Conservation (phyloP, 2,888 invertebrate genomes). For the Drosophila mayaguana region DNA sequence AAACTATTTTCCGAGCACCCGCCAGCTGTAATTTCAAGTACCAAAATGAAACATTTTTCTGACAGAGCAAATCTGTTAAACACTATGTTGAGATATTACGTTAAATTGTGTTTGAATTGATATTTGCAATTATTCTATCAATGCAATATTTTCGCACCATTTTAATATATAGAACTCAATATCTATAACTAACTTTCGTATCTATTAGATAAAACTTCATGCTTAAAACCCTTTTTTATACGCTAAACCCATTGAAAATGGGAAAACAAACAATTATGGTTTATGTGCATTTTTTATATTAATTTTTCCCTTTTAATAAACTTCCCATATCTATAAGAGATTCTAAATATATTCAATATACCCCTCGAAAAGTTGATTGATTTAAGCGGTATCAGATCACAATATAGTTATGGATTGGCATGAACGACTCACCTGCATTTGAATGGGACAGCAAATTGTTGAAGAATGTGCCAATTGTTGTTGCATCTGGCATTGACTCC, state of each 20-base stretch:
- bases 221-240: too few species aligned
- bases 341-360: neutral
- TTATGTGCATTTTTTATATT: too few species aligned
- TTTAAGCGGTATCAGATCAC: constrained; percentile 17
- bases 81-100: constrained; percentile 15
- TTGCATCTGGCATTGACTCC: constrained; percentile 65
- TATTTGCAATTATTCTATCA: neutral
- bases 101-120: neutral
- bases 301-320: too few species aligned
- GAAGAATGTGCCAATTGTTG: constrained; percentile 85
- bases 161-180: too few species aligned
- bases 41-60: constrained; percentile 64
- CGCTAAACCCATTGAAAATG: too few species aligned
- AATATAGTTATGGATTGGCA: constrained; percentile 35
- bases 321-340: too few species aligned
- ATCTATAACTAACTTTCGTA: too few species aligned
- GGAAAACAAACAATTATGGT: too few species aligned
- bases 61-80: neutral
- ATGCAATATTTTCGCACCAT: too few species aligned
- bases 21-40: constrained; percentile 49
- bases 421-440: constrained; percentile 82
- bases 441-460: constrained; percentile 84
- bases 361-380: neutral
- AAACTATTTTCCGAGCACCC: constrained; percentile 63
- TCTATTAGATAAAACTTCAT: too few species aligned